Percentiles rank a stretch among this genome's conserved stretches.
These are phyloP conservation scores for Lomographa bimaculata DNA, from an alignment of 2,888 invertebrate species.

Conservation along the genomic window DNA sequence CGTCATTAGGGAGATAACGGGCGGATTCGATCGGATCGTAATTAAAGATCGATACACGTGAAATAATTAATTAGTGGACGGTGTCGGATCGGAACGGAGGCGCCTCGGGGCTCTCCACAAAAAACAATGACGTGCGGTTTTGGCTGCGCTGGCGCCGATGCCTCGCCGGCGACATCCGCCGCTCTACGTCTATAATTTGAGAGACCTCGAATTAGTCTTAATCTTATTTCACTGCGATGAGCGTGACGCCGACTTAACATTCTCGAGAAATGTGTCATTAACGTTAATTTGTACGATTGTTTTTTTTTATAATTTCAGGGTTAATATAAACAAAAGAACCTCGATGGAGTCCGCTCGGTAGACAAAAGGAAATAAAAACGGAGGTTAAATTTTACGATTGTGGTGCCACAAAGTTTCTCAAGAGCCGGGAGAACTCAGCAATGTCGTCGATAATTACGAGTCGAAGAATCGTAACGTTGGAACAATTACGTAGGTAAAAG, in stretches of 20 bases:
- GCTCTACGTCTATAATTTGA: conserved; percentile 78
- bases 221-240: conserved; percentile 72
- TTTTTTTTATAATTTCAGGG: conserved; percentile 54
- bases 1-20: conserved; percentile 78
- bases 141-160: conserved; percentile 71
- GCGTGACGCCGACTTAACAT: conserved; percentile 74
- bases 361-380: conserved; percentile 44
- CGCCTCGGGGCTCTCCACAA: conserved; percentile 71
- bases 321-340: conserved; percentile 47
- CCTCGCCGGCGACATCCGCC: conserved; percentile 76
- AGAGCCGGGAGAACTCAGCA: conserved; percentile 41
- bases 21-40: conserved; percentile 68
- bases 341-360: conserved; percentile 28
- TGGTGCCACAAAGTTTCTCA: conserved; percentile 48
- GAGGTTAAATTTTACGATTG: conserved; percentile 43
- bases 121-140: conserved; percentile 84
- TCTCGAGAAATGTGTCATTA: conserved; percentile 78
- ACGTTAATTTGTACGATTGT: conserved; percentile 74
- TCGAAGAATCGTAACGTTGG: conserved; percentile 57
- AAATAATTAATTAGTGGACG: conserved; percentile 81
- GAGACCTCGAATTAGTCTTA: conserved; percentile 81
- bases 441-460: conserved; percentile 60
- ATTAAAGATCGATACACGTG: conserved; percentile 83
- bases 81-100: conserved; percentile 63
- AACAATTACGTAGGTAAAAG: conserved; percentile 60